phyloP scores from a whole-genome alignment of 2,888 invertebrate species.

The Chironomus tentans region DNA sequence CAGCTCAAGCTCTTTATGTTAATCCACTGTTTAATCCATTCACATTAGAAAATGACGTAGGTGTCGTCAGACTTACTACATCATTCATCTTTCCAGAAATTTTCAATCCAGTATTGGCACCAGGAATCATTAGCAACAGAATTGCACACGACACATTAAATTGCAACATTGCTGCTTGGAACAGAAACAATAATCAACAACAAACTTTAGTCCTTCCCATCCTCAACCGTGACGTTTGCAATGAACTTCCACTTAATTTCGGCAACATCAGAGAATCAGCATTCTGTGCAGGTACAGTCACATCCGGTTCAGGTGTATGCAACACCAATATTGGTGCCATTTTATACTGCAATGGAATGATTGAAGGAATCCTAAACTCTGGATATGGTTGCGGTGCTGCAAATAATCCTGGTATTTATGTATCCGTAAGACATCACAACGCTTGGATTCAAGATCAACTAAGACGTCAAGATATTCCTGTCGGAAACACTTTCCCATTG shows the following conservation, averaged over 20 bases:
- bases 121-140: slow-evolving; percentile 25
- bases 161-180: slow-evolving; percentile 29
- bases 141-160: slow-evolving; percentile 18
- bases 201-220: slow-evolving; percentile 5
- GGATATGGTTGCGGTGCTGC: slow-evolving; percentile 20
- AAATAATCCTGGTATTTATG: slow-evolving; percentile 28
- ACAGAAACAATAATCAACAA: not conserved
- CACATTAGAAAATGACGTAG: slow-evolving; percentile 28
- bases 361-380: slow-evolving; percentile 27
- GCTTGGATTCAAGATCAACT: slow-evolving; percentile 27
- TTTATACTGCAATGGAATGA: slow-evolving; percentile 28
- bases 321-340: slow-evolving; percentile 24
- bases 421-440: slow-evolving; percentile 26
- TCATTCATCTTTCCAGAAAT: slow-evolving; percentile 13
- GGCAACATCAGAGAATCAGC: slow-evolving; percentile 21
- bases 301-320: slow-evolving; percentile 15
- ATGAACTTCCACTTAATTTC: not conserved
- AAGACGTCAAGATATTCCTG: slow-evolving; percentile 12
- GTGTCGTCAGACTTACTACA: slow-evolving; percentile 22
- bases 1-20: slow-evolving; percentile 25
- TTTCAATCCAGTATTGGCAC: slow-evolving; percentile 17
- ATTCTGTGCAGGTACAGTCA: slow-evolving; percentile 26
- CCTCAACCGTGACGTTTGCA: slow-evolving; percentile 24
- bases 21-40: slow-evolving; percentile 28
- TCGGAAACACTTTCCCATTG: not conserved